Base-by-base conservation (phyloP, 2,888 invertebrate genomes). In the Cephus runcator region DNA sequence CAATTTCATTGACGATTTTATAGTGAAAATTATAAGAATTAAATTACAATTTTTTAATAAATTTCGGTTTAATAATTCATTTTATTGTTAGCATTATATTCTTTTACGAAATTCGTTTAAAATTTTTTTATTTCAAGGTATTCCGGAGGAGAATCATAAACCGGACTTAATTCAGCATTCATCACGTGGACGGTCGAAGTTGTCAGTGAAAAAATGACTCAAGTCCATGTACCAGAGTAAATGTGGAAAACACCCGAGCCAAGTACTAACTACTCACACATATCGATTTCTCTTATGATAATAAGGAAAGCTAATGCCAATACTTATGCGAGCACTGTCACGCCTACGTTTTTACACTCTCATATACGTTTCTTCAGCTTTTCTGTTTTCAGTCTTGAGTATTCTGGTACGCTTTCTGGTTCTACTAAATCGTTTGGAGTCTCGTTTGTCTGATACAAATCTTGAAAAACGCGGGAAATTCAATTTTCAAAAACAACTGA, bases 211-310 rank as follows among this genome's bases (percentile, higher is more conserved):
- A 75, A n/a, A 23, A 23, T 35, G 36, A 75, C 15, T 31, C 71
- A 78, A 34, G 73, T 78, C 56, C 34, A 75, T 73, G 40, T 73
- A 68, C 35, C 34, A 31, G 78, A 78, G 69, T 75, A 71, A 40
- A 73, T 56, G 71, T 74, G 68, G 15, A 56, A 69, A 56, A 31
- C 71, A 75, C 36, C 68, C 69, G 71, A 34, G n/a, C 78, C 75
- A 75, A 77, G 77, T 75, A 74, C 31, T 79, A 79, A 79, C 79
- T 79, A 75, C 75, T 73, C 71, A 69, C 69, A 75, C 76, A 73
- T 73, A 79, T 79, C 79, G 79, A 79, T 77, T 79, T 79, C 77
- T 78, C 68, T 77, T 77, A 77, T 79, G 79, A 79, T 79, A 79
- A 79, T 35, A 75, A 77, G 71, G 2, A 31, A 33, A 71, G 71